A percentile compares a stretch with the other conserved stretches of the same genome.
These are phyloP conservation scores for Stenopsyche tienmushanensis DNA, from an alignment of 1,140 invertebrate species.

Conservation along the genomic window DNA sequence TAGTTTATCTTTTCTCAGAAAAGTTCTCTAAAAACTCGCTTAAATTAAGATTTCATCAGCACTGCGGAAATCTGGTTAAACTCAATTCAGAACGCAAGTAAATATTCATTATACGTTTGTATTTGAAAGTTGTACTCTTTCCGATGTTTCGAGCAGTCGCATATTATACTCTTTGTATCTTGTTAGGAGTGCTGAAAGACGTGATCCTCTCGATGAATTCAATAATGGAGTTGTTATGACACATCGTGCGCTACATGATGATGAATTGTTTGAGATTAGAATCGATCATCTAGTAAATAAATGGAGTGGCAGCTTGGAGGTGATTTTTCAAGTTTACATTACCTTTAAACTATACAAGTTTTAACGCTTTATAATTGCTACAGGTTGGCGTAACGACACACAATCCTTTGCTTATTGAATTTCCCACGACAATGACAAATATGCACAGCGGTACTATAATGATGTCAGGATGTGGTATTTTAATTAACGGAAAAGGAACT, in stretches of 20 bases:
- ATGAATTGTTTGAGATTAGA: conserved; percentile 91
- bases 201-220: conserved; percentile 88
- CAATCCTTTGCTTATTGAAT: conserved; percentile 84
- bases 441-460: conserved; percentile 93
- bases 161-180: background rate
- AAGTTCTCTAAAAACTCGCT: conserved; percentile 6
- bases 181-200: conserved; percentile 78
- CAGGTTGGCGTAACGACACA: conserved; percentile 91
- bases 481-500: conserved; percentile 91
- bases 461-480: conserved; percentile 95
- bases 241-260: conserved; percentile 79
- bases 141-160: background rate
- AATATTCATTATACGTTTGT: conserved; percentile 5
- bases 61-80: conserved; percentile 85
- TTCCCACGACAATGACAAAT: conserved; percentile 97
- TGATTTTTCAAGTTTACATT: conserved; percentile 26
- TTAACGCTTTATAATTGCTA: conserved; percentile 28
- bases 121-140: background rate
- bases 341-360: too few species aligned
- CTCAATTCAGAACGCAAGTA: conserved; percentile 66
- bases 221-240: conserved; percentile 94
- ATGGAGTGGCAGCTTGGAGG: conserved; percentile 90
- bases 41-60: conserved; percentile 81
- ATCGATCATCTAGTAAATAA: conserved; percentile 90
- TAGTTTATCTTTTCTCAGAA: conserved; percentile 2